Conservation (phyloP, 2,888 invertebrate species). For the Sphaerophoria taeniata region DNA sequence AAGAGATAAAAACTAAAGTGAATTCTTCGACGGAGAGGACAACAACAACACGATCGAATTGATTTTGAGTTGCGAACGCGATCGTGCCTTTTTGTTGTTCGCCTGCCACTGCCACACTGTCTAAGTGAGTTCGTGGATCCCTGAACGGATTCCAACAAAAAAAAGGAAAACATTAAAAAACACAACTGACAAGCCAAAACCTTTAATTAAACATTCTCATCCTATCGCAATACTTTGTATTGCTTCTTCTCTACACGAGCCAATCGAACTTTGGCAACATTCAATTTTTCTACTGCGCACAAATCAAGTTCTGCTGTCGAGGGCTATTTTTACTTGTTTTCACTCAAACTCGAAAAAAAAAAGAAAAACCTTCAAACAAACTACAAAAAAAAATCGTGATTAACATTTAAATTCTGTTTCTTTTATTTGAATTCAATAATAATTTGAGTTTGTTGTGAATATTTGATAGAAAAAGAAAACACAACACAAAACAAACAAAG, state of each 20-base stretch:
- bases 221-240: conserved; percentile 21
- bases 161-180: too few species aligned
- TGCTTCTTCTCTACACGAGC: conserved; percentile 34
- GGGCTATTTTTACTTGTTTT: conserved; percentile 1
- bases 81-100: conserved; percentile 17
- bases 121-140: conserved; percentile 55
- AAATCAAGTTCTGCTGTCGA: conserved; percentile 1
- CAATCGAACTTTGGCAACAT: conserved; percentile 45
- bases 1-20: conserved; percentile 56
- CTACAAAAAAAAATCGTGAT: conserved; percentile 38
- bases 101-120: conserved; percentile 60
- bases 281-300: conserved; percentile 4
- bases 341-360: conserved; percentile 11
- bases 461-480: conserved; percentile 3
- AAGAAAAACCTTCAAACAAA: conserved; percentile 64
- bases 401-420: conserved; percentile 32
- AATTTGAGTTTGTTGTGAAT: conserved; percentile 39
- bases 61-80: background rate
- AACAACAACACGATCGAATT: background rate
- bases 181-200: background rate
- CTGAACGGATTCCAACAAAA: conserved; percentile 12
- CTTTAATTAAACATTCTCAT: conserved; percentile 48
- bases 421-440: conserved; percentile 15
- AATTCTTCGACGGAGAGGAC: conserved; percentile 54
- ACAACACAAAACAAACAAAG: background rate